Evolutionary conservation across 2,888 invertebrate genomes (phyloP), one percentile per base, ranked within the genome.

Genomic region (Oscheius sp.): DNA sequence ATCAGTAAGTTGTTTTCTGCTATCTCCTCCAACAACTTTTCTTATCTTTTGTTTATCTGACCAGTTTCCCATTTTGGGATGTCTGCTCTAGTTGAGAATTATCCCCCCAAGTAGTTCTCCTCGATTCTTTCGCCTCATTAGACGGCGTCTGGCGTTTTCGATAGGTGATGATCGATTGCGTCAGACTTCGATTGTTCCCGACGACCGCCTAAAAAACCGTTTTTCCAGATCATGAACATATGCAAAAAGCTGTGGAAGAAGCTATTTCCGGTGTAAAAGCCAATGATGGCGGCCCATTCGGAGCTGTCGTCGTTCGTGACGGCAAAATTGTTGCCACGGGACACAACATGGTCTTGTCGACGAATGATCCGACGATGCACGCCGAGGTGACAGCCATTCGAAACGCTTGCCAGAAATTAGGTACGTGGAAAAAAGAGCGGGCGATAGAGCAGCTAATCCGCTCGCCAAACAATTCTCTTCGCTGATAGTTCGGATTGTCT

Each of bases 241-340:
- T 86, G 86, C 74, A 77, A 9, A 55, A 66, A 41, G 86, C 86
- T 6, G 76, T 86, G 21, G 74, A 78, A n/a, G 86, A 86, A 75
- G 86, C 84, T 7, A 80, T 81, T 59, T 56, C 72, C 13, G 86
- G 86, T 18, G 84, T 86, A 1, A 74, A 74, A 66, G 72, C 61
- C 64, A 84, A 85, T 23, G 81, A 86, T 64, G 85, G 87, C 12
- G 87, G 87, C 13, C 87, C 87, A n/a, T 87, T 87, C 71, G 87
- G 87, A 56, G 87, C 86, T 2, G 84, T 86, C 6, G 77, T 87
- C 16, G 87, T 87, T 58, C 76, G 78, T 49, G 79, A 82, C 35
- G 85, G 85, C 29, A 73, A 85, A 59, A 73, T 86, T 13, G 75
- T 86, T 21, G 85, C 85, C 0, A 77, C 69, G 0, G 86, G 85